These are phyloP conservation scores for Cataglyphis cursor DNA, from an alignment of 2,888 invertebrate species.

Conservation along the genomic window DNA sequence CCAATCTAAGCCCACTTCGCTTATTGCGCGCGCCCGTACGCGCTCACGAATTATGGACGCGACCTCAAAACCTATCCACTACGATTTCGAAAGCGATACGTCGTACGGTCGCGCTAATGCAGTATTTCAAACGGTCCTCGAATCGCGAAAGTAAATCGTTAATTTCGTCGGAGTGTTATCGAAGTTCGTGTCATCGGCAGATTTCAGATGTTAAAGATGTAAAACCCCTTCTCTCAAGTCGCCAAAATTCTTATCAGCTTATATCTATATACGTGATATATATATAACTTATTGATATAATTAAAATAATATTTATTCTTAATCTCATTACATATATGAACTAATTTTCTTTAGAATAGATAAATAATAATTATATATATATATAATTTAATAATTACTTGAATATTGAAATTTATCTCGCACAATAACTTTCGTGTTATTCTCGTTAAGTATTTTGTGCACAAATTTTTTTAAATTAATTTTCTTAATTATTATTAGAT, in stretches of 20 bases:
- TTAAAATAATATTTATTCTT: not conserved
- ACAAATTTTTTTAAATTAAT: not conserved
- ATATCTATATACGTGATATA: not conserved
- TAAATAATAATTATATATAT: not conserved
- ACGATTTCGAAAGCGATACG: constrained; percentile 66
- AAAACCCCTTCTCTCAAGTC: not conserved
- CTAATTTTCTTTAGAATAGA: not conserved
- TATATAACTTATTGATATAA: not conserved
- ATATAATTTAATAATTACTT: not conserved
- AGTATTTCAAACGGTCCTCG: not conserved
- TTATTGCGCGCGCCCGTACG: constrained; percentile 79
- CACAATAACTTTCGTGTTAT: not conserved
- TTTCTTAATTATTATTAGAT: not conserved
- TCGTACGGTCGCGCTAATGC: constrained; percentile 7
- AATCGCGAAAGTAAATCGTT: constrained; percentile 1
- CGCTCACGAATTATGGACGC: constrained; percentile 75
- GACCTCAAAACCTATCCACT: constrained; percentile 79
- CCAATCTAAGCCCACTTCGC: constrained; percentile 86
- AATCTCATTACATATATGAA: not conserved
- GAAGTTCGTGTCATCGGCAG: not conserved
- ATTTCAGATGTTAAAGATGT: not conserved
- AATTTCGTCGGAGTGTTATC: constrained; percentile 25
- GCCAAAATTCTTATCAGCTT: not conserved
- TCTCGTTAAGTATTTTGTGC: not conserved
- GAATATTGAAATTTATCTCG: not conserved